Evolutionary conservation across 2,113 vertebrate genomes (phyloP).

Genomic region (Sylvicapra grimmia): DNA sequence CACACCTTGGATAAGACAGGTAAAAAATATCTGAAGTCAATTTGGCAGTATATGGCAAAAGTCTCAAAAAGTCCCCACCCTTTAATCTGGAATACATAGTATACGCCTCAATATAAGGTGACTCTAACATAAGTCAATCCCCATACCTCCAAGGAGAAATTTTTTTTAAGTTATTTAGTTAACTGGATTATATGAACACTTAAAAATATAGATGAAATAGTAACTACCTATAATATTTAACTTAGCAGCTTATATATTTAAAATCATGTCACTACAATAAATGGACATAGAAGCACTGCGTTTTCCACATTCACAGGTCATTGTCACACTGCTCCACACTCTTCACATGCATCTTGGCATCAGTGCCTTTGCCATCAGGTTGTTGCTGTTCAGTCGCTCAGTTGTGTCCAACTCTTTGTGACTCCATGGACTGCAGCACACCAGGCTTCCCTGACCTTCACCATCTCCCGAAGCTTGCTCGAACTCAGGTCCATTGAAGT

Average conservation of each 20-base stretch:
- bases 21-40: background rate
- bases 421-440: background rate
- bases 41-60: background rate
- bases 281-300: background rate
- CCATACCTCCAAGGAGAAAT: background rate
- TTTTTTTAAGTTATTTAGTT: background rate
- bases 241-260: background rate
- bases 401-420: background rate
- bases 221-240: background rate
- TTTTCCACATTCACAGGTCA: background rate
- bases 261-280: background rate
- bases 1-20: background rate
- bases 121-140: background rate
- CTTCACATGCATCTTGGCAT: background rate
- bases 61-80: background rate
- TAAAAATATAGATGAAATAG: background rate
- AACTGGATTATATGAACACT: background rate
- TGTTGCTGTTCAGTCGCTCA: background rate
- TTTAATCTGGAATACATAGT: constrained; percentile 18
- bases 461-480: background rate
- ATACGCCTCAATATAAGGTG: background rate
- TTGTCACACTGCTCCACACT: background rate
- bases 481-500: background rate
- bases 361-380: background rate
- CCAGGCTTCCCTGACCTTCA: background rate